Conservation (phyloP, 2,888 invertebrate genomes). For the Parelbella ahira region DNA sequence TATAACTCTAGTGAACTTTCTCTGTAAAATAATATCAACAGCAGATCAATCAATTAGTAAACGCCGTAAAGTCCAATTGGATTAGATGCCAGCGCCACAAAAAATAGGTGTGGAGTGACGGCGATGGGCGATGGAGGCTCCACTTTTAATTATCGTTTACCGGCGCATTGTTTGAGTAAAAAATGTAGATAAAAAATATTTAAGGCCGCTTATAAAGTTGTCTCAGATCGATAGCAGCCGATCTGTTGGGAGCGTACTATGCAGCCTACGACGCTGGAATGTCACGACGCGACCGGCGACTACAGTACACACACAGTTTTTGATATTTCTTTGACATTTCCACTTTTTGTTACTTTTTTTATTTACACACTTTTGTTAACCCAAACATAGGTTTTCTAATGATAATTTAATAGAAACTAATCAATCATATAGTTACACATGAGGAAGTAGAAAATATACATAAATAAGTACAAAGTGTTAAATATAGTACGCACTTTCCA, state of each 20-base stretch:
- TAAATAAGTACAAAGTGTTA: no score
- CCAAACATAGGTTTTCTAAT: no score
- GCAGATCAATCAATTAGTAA: conserved; percentile 67
- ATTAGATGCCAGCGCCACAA: conserved; percentile 46
- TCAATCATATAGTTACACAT: no score
- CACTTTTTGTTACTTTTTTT: no score
- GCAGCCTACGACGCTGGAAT: no score
- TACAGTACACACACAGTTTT: no score
- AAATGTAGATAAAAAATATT: conserved; percentile 41
- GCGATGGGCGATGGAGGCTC: conserved; percentile 48
- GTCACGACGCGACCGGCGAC: no score
- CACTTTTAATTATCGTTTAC: conserved; percentile 72
- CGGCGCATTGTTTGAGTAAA: conserved; percentile 54
- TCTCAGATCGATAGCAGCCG: conserved; percentile 34
- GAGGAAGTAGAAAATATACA: no score
- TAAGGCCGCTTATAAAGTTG: conserved; percentile 50
- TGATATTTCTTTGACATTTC: no score
- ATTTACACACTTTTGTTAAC: no score
- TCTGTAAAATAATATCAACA: conserved; percentile 30
- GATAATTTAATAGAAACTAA: no score
- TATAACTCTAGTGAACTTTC: conserved; percentile 32
- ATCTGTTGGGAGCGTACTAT: conserved; percentile 1
- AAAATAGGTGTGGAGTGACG: conserved; percentile 37
- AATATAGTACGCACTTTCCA: no score
- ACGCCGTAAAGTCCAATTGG: conserved; percentile 51